A percentile compares a stretch with the other conserved stretches of the same genome.
Conservation (phyloP, 2,888 invertebrate species). For the Trichopria drosophilae region DNA sequence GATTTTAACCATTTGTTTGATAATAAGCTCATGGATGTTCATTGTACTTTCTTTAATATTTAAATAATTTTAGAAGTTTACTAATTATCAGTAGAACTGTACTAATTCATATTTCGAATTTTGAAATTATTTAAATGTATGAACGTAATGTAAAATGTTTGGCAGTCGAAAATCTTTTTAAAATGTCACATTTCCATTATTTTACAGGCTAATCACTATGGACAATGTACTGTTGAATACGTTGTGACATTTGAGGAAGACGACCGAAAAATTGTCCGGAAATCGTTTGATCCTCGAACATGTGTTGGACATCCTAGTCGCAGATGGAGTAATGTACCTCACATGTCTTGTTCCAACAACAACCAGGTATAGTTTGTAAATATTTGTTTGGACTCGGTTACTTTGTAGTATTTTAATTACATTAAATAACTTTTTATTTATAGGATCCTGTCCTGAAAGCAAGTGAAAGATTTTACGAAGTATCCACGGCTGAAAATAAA, state of each 20-base stretch:
- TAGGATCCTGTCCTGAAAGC: conserved; percentile 56
- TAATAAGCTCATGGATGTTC: too few species aligned
- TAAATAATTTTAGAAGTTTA: too few species aligned
- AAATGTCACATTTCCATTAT: too few species aligned
- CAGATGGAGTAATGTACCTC: conserved; percentile 55
- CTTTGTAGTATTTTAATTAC: conserved; percentile 3
- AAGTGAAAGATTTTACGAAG: conserved; percentile 55
- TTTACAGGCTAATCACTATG: conserved; percentile 54
- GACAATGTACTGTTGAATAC: conserved; percentile 56
- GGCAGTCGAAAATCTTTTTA: too few species aligned
- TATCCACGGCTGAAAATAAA: conserved; percentile 41
- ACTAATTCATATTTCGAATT: too few species aligned
- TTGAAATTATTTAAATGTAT: too few species aligned
- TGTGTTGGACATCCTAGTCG: conserved; percentile 51
- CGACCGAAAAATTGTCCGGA: conserved; percentile 48
- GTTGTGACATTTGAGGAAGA: conserved; percentile 46
- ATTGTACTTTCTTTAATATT: background rate
- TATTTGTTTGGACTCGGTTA: conserved; percentile 15
- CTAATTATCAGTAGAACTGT: too few species aligned
- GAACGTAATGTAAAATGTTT: too few species aligned
- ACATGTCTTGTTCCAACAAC: conserved; percentile 52
- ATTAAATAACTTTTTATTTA: conserved; percentile 23
- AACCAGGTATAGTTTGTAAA: conserved; percentile 56
- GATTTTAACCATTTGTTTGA: too few species aligned
- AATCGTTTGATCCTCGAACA: conserved; percentile 55